Evolutionary conservation across 2,113 vertebrate species (phyloP).

Genomic region (Salvelinus namaycush): DNA sequence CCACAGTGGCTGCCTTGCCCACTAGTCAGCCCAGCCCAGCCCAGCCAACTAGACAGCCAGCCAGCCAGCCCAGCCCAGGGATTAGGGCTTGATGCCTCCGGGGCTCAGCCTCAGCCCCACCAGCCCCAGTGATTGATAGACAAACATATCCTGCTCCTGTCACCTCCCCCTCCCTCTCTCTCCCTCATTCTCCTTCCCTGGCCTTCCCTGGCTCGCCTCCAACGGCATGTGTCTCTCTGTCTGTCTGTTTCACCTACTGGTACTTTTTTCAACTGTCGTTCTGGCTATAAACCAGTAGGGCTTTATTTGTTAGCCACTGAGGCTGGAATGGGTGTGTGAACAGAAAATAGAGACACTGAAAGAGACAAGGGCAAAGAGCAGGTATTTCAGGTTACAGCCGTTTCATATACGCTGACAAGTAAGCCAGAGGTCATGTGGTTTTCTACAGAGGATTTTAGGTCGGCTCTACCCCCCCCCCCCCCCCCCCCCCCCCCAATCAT

Average conservation of each 20-base stretch:
- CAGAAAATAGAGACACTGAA: conserved; percentile 32
- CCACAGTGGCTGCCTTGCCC: conserved; percentile 59
- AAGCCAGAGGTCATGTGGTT: conserved; percentile 40
- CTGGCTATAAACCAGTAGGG: conserved; percentile 29
- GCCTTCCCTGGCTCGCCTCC: conserved; percentile 18
- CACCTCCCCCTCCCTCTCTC: conserved; percentile 3
- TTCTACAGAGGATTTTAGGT: neutral
- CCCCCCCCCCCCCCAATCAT: neutral
- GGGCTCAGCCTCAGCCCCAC: conserved; percentile 26
- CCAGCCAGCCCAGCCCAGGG: conserved; percentile 31
- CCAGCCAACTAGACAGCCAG: conserved; percentile 27
- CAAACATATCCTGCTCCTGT: conserved; percentile 9
- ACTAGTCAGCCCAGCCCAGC: neutral
- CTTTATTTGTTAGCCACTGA: conserved; percentile 33
- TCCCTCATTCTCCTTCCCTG: conserved; percentile 1
- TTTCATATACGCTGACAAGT: conserved; percentile 25
- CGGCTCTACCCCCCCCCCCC: neutral
- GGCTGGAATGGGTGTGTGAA: conserved; percentile 59
- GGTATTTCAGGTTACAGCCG: conserved; percentile 57
- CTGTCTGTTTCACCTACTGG: conserved; percentile 52
- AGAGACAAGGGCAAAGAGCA: conserved; percentile 65
- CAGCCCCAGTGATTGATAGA: conserved; percentile 12
- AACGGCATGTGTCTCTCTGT: conserved; percentile 23
- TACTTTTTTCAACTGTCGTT: conserved; percentile 61
- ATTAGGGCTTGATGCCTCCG: conserved; percentile 30